Percentiles rank a stretch among this genome's conserved stretches.
phyloP scores from a whole-genome alignment of 2,888 invertebrate genomes.

The Patella caerulea region DNA sequence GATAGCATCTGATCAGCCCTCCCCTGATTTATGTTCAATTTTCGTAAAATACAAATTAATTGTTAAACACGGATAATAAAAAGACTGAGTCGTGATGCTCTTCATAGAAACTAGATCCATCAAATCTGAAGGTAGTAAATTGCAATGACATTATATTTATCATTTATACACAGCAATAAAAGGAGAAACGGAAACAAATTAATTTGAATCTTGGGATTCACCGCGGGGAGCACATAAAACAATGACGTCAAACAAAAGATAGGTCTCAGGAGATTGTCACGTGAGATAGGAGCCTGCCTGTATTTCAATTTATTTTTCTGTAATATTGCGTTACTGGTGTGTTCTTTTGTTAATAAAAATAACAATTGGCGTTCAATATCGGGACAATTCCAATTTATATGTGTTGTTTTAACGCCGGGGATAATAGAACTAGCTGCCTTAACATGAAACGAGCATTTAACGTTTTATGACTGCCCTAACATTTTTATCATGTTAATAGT shows the following conservation, averaged over 20 bases:
- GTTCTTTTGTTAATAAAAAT: conserved; percentile 13
- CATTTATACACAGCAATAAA: conserved; percentile 4
- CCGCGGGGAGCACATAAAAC: conserved; percentile 5
- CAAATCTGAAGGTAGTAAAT: not conserved
- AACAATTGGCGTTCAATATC: conserved; percentile 9
- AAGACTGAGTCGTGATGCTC: no score
- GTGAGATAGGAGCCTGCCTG: conserved; percentile 2
- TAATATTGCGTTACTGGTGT: conserved; percentile 5
- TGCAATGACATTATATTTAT: not conserved
- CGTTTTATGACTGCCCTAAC: not conserved
- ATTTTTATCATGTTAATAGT: not conserved
- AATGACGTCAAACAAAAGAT: conserved; percentile 13
- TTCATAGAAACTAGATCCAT: no score
- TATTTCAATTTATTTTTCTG: conserved; percentile 11
- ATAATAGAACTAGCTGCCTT: not conserved
- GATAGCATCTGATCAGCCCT: no score
- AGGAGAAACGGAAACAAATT: conserved; percentile 9
- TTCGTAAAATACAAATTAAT: no score
- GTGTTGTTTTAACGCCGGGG: not conserved
- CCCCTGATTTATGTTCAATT: no score
- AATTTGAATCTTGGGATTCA: conserved; percentile 9
- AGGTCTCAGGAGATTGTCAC: conserved; percentile 2
- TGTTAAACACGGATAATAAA: no score
- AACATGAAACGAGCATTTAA: not conserved
- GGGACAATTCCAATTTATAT: conserved; percentile 2